Conservation (phyloP, 2,113 vertebrate genomes). For the Tragelaphus scriptus region DNA sequence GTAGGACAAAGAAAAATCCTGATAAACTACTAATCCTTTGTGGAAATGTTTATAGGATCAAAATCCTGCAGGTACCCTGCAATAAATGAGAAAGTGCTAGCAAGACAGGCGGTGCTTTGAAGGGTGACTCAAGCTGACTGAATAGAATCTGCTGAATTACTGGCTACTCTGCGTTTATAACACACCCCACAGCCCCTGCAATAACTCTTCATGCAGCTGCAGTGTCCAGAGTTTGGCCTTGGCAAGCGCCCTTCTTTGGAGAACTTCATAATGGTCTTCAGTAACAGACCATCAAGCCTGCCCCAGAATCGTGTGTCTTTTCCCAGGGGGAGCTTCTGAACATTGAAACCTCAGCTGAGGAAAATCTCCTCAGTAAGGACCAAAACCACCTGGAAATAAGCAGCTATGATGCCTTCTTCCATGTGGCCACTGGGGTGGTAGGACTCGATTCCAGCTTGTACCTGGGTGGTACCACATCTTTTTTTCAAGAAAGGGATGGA, state of each 20-base stretch:
- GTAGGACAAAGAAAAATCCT: neutral
- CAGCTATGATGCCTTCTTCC: neutral
- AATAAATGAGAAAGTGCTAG: neutral
- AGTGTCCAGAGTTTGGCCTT: neutral
- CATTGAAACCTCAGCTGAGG: neutral
- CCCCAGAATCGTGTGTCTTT: neutral
- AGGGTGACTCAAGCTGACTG: neutral
- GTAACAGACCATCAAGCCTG: neutral
- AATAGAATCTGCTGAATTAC: accelerated
- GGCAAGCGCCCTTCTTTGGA: neutral
- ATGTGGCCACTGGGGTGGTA: neutral
- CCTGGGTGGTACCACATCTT: neutral
- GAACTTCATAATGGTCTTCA: neutral
- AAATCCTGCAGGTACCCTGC: neutral
- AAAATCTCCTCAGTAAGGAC: neutral
- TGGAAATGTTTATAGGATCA: neutral
- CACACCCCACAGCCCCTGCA: neutral
- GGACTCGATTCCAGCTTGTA: neutral
- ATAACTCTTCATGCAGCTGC: neutral
- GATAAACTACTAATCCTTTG: neutral
- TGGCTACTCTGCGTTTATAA: neutral
- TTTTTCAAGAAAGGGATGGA: neutral
- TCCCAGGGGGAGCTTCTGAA: neutral
- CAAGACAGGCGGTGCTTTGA: neutral
- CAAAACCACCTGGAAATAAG: neutral